These are phyloP conservation scores for Edolisoma coerulescens DNA, from an alignment of 2,113 vertebrate species.

Conservation along the genomic window DNA sequence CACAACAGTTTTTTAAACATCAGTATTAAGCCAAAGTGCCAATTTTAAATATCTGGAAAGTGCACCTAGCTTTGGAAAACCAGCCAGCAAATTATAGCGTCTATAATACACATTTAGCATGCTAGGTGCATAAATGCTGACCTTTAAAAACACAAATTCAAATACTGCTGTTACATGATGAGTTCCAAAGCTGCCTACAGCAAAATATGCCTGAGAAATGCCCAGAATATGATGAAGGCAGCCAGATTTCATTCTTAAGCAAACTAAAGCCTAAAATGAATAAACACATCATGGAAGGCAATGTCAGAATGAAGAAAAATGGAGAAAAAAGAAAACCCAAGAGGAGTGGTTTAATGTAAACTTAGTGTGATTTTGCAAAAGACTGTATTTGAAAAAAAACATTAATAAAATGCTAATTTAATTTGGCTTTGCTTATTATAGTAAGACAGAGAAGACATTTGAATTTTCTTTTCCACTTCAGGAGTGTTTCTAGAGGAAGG, in stretches of 20 bases:
- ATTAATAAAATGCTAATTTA: background rate
- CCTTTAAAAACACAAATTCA: background rate
- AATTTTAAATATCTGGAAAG: background rate
- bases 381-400: background rate
- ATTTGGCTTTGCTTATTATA: background rate
- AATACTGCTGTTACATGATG: background rate
- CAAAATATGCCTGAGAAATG: background rate
- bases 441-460: background rate
- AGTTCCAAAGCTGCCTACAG: background rate
- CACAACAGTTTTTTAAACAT: background rate
- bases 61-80: background rate
- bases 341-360: background rate
- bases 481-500: background rate
- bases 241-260: background rate
- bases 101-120: background rate
- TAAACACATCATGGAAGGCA: background rate
- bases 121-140: background rate
- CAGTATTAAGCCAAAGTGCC: background rate
- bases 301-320: background rate
- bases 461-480: background rate
- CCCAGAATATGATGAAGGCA: background rate
- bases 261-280: background rate
- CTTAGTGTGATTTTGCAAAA: background rate
- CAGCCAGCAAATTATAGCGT: background rate
- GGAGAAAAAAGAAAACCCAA: background rate